Percentiles rank a stretch among this genome's conserved stretches.
Evolutionary conservation across 1,140 invertebrate genomes (phyloP).

Genomic region (Pogonomyrmex barbatus): DNA sequence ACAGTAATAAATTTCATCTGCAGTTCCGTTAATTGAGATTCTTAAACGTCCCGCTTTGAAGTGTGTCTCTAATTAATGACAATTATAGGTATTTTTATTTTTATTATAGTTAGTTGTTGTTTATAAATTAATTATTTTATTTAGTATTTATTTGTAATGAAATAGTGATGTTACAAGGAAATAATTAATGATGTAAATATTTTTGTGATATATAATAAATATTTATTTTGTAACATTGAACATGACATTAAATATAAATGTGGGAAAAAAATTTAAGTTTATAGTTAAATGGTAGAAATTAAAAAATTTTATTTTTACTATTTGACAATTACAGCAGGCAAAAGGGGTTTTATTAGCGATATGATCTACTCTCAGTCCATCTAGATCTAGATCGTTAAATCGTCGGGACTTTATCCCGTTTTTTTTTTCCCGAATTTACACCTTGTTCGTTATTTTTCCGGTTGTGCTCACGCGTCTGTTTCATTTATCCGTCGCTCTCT

Average conservation of each 20-base stretch:
- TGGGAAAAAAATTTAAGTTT: no score
- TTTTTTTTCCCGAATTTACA: slow-evolving; percentile 43
- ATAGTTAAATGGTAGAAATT: no score
- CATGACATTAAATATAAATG: no score
- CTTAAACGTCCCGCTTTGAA: neutral
- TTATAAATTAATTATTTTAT: no score
- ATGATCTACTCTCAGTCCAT: slow-evolving; percentile 29
- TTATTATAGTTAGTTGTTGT: no score
- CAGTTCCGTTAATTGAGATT: slow-evolving; percentile 2
- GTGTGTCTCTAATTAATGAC: slow-evolving; percentile 43
- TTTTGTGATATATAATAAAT: no score
- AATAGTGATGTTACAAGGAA: no score
- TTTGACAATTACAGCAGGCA: slow-evolving; percentile 4
- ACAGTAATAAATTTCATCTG: neutral
- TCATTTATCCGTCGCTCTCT: slow-evolving; percentile 25
- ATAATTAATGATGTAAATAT: no score
- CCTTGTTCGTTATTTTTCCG: slow-evolving; percentile 37
- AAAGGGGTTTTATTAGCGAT: slow-evolving; percentile 49
- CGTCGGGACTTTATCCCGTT: neutral
- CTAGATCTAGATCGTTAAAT: slow-evolving; percentile 43
- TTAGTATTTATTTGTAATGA: no score
- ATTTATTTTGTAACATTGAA: no score
- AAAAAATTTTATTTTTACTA: no score
- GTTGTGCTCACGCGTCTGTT: neutral
- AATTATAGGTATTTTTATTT: no score